A percentile compares a stretch with the other conserved stretches of the same genome.
These are phyloP conservation scores for Indicator indicator DNA, from an alignment of 2,113 vertebrate genomes.

Conservation along the genomic window DNA sequence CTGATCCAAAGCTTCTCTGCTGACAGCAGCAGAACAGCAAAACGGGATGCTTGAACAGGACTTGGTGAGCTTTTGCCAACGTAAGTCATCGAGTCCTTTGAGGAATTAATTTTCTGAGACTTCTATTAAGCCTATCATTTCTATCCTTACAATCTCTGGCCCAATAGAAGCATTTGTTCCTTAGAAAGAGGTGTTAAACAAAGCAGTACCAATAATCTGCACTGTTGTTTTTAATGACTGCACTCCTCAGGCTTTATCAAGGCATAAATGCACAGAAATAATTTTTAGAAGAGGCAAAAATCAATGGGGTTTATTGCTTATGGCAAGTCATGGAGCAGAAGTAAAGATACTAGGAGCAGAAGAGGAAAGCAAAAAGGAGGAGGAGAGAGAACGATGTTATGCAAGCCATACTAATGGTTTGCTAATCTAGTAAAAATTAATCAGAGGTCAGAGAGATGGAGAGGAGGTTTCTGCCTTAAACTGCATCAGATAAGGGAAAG, in stretches of 20 bases:
- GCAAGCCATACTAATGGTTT: neutral
- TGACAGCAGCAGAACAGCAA: neutral
- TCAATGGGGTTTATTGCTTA: neutral
- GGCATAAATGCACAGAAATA: neutral
- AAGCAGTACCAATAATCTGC: neutral
- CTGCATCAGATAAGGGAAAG: neutral
- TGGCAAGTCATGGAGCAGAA: fast-evolving
- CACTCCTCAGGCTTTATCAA: neutral
- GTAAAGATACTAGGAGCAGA: neutral
- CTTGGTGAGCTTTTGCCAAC: neutral
- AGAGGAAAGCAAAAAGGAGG: neutral
- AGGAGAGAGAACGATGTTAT: neutral
- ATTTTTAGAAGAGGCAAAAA: neutral
- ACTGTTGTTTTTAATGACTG: neutral
- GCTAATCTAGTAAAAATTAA: slow-evolving; percentile 18
- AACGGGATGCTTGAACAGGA: neutral
- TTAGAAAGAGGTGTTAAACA: neutral
- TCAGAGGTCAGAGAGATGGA: neutral
- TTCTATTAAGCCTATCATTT: neutral
- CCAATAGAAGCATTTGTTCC: neutral
- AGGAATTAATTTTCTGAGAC: neutral
- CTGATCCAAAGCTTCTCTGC: neutral
- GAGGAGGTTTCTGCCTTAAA: neutral
- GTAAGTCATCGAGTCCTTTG: neutral
- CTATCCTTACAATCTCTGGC: neutral